Base-by-base conservation (phyloP, 1,140 invertebrate genomes). In the Magallana ariakensis region DNA sequence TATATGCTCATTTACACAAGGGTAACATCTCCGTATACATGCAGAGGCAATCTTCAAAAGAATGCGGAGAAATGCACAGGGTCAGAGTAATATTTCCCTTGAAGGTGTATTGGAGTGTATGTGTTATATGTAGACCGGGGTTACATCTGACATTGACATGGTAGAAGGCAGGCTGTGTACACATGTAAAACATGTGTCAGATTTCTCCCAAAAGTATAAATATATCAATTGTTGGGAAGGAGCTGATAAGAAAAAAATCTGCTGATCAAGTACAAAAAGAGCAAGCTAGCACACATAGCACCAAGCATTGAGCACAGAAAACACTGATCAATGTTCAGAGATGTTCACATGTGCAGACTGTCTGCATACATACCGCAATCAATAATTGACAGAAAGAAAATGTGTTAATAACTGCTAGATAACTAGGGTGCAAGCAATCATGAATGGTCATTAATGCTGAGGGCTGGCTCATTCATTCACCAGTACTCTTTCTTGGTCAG, bases 311-410 rank as follows among this genome's bases (percentile, higher is more conserved):
- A 26, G 10, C 22, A 75, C 22, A 13, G 22, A 75, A 46, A 46
- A 5, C 33, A 75, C 15, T 75, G 66, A 75, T 75, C 66, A 75
- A 75, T 75, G 22, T 26, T 33, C 22, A 75, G 66, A 13, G 22
- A 75, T 75, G 66, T 26, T 75, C 66, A 75, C 66, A 75, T 75
- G 66, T 75, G 66, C 66, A 75, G 66, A 26, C 66, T 26, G 66
- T 75, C 66, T 75, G 66, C 66, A 75, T 75, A 75, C 66, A 75
- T 75, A 75, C 66, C 66, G 33, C 22, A 26, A 75, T 75, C 66
- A 75, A 75, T 75, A 75, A 75, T 75, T 75, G 66, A 75, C 66
- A 75, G 66, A 75, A 75, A 75, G 66, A 75, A 75, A 75, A 75
- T 75, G 66, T 75, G 66, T 75, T 75, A 75, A 75, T 75, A 75